These are phyloP conservation scores for Sciaenops ocellatus DNA, from an alignment of 2,797 vertebrate genomes.

Conservation along the genomic window DNA sequence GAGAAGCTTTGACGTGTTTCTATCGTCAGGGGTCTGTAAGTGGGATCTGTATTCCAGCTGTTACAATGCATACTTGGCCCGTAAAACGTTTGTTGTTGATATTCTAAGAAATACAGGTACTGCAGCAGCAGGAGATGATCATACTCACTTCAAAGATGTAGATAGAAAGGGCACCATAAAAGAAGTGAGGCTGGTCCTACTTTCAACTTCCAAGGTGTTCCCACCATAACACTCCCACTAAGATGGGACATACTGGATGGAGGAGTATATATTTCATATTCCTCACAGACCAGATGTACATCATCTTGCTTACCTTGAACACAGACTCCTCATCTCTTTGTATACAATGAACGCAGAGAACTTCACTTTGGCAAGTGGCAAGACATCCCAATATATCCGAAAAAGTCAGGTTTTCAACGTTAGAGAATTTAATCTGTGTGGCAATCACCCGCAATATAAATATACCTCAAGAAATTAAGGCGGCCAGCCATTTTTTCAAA, in stretches of 20 bases:
- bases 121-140: conserved; percentile 29
- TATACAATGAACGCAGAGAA: background rate
- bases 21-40: conserved; percentile 59
- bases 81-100: conserved; percentile 26
- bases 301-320: background rate
- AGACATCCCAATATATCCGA: conserved; percentile 37
- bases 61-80: conserved; percentile 28
- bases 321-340: background rate
- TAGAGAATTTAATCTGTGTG: conserved; percentile 1
- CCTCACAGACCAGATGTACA: conserved; percentile 4
- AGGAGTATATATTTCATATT: background rate
- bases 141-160: conserved; percentile 22
- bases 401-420: background rate
- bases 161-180: background rate
- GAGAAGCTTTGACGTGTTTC: conserved; percentile 50
- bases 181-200: conserved; percentile 5
- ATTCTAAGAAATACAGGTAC: conserved; percentile 45
- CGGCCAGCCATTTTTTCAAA: background rate
- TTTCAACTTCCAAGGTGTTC: conserved; percentile 14
- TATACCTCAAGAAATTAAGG: background rate
- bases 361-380: conserved; percentile 52
- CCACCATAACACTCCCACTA: conserved; percentile 16
- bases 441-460: background rate
- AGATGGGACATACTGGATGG: background rate
- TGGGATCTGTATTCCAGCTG: conserved; percentile 57